A percentile compares a stretch with the other conserved stretches of the same genome.
Evolutionary conservation across 2,113 vertebrate species (phyloP).

Genomic region (Rhinolophus ferrumequinum): DNA sequence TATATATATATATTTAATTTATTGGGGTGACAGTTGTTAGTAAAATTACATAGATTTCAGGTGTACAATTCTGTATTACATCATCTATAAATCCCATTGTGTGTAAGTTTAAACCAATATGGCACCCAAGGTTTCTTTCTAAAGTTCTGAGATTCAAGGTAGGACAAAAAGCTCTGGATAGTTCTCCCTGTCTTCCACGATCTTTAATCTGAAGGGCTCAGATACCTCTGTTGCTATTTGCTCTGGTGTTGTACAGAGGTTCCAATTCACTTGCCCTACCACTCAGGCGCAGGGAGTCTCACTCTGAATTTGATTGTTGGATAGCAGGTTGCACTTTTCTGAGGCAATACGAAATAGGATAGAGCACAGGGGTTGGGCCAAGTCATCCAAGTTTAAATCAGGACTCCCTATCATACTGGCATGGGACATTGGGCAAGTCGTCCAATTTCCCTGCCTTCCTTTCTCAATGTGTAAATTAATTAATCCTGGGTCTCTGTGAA

Average conservation of each 20-base stretch:
- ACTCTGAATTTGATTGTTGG: background rate
- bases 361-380: background rate
- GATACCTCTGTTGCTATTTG: background rate
- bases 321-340: background rate
- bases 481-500: background rate
- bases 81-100: no score
- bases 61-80: no score
- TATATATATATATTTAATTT: no score
- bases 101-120: background rate
- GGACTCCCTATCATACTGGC: background rate
- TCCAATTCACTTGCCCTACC: background rate
- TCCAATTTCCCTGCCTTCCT: background rate
- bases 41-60: no score
- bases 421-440: background rate
- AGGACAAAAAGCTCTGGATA: background rate
- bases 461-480: background rate
- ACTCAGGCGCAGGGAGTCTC: background rate
- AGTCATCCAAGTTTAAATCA: background rate
- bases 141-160: background rate
- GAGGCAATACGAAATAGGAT: background rate
- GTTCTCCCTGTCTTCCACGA: background rate
- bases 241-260: background rate
- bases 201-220: background rate
- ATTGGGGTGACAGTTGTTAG: no score
- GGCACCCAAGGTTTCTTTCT: background rate